Conservation (phyloP, 2,113 vertebrate species). For the Cynocephalus volans region DNA sequence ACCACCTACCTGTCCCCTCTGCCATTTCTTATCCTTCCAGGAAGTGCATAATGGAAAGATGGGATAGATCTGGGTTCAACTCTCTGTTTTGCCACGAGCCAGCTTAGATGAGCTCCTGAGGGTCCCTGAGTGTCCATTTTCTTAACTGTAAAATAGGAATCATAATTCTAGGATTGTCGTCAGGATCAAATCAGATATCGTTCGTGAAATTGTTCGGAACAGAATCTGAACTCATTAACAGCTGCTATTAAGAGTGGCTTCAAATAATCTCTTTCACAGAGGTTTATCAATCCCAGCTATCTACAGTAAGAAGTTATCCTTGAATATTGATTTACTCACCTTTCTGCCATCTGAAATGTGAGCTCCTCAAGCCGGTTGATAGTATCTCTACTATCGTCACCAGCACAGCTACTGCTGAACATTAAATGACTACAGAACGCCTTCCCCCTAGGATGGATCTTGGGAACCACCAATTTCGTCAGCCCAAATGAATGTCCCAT, state of each 20-base stretch:
- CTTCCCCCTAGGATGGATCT: neutral
- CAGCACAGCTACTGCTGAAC: neutral
- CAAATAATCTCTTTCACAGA: neutral
- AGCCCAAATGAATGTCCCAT: too few species aligned
- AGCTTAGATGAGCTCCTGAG: neutral
- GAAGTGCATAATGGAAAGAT: neutral
- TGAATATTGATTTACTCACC: neutral
- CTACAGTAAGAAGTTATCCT: neutral
- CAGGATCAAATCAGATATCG: conserved; percentile 37
- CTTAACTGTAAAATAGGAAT: conserved; percentile 6
- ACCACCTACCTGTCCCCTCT: neutral
- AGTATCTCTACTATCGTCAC: neutral
- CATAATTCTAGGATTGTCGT: neutral
- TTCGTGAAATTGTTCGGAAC: neutral
- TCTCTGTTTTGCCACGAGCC: neutral
- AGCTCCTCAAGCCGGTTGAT: neutral
- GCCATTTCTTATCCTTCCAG: neutral
- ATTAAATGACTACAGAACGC: neutral
- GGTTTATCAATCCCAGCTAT: neutral
- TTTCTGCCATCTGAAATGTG: neutral
- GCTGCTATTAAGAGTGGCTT: neutral
- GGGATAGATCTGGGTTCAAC: neutral
- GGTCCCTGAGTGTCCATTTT: neutral
- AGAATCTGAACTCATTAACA: neutral
- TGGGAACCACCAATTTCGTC: neutral